phyloP scores from a whole-genome alignment of 2,888 invertebrate species.

The Drosophila siamana region DNA sequence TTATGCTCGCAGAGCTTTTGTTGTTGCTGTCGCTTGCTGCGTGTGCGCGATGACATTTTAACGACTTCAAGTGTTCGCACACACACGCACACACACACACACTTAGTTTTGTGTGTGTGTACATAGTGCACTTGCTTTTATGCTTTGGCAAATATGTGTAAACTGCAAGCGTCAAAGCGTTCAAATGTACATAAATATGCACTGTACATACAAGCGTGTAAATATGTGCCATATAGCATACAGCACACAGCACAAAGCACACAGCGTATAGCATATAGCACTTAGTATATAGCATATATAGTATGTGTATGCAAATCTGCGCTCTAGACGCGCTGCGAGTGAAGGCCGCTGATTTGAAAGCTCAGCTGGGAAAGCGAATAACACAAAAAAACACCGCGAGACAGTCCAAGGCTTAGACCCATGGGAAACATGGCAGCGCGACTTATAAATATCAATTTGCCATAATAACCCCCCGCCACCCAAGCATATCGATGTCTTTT shows the following conservation, averaged over 20 bases:
- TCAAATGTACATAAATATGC: constrained; percentile 8
- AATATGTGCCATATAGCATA: not conserved
- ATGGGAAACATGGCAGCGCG: constrained; percentile 5
- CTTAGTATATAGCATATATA: not conserved
- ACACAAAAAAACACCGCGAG: not conserved
- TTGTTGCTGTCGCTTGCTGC: constrained; percentile 38
- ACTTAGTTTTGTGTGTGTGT: not conserved
- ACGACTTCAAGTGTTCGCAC: constrained; percentile 41
- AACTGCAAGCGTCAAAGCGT: constrained; percentile 32
- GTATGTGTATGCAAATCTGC: constrained; percentile 19
- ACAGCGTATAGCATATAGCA: not conserved
- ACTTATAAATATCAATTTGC: not conserved
- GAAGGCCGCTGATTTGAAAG: constrained; percentile 43
- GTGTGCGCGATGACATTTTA: constrained; percentile 71
- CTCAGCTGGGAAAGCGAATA: constrained; percentile 22
- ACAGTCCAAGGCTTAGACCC: constrained; percentile 3
- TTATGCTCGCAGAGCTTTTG: constrained; percentile 21
- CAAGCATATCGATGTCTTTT: not conserved
- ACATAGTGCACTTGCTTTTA: constrained; percentile 17
- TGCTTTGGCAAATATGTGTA: constrained; percentile 12
- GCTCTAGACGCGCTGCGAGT: constrained; percentile 25
- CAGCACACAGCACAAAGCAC: no score
- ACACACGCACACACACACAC: constrained; percentile 18
- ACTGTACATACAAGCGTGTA: not conserved
- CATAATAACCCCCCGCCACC: not conserved